Base-by-base conservation (phyloP, 2,888 invertebrate genomes). In the Eubasilissa splendida region DNA sequence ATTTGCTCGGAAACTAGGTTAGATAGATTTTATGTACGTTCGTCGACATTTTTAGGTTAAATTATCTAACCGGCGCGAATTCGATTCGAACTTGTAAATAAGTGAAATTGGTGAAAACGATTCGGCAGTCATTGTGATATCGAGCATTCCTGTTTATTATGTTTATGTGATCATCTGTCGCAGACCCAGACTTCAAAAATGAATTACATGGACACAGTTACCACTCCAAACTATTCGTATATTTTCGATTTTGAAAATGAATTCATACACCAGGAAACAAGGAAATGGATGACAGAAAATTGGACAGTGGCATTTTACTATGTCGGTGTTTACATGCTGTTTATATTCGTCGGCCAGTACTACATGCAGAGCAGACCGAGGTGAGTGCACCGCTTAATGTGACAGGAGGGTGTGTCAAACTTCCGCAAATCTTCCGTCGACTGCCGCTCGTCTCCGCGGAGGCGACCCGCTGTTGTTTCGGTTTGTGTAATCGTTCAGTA, bases 221-320 rank as follows among this genome's bases (percentile, higher is more conserved):
- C 92, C 86, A 93, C 96, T 77, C 96, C 96, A 84, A 98, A 98
- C 89, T 97, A 98, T 89, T 96, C 97, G 66, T 96, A 97, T 88
- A 93, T 97, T 87, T 97, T 99, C 90, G 95, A 96, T 86, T 98
- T 99, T 87, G 99, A 99, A 90, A 95, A 95, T 87, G 95, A 96
- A 87, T 99, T 98, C 89, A 96, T 96, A 87, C 96, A 97, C 87
- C 93, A 95, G 86, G 93, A 95, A 85, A 96, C 96, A 85, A 93
- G 95, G 87, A 94, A 94, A 90, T 99, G 98, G 97, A 99, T 99
- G 97, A 93, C 95, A 85, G 94, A 96, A 86, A 97, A 99, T 89
- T 99, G 99, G 99, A 97, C 96, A 80, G 94, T 95, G 87, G 96
- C 96, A 79, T 97, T 98, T 89, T 97, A 97, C 86, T 95, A 94